These are phyloP conservation scores for Anthophora plumipes DNA, from an alignment of 2,888 invertebrate genomes.

Conservation along the genomic window DNA sequence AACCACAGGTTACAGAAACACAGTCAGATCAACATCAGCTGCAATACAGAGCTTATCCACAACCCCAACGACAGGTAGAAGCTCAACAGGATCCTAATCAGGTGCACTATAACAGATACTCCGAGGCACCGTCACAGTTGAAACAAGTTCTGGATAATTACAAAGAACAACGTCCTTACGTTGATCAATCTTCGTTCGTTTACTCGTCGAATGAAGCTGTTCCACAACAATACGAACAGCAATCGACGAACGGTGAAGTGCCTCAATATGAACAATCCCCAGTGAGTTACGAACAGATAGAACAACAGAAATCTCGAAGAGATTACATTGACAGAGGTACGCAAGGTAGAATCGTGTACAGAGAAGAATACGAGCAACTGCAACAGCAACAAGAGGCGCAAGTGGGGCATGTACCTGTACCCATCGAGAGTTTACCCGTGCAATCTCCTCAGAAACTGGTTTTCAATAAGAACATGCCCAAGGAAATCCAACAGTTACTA, in stretches of 20 bases:
- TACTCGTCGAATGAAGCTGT: conserved; percentile 62
- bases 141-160: conserved; percentile 76
- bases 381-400: conserved; percentile 35
- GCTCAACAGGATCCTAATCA: conserved; percentile 19
- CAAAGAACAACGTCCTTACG: conserved; percentile 76
- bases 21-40: conserved; percentile 1
- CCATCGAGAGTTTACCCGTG: conserved; percentile 70
- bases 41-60: conserved; percentile 22
- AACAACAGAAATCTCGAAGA: conserved; percentile 35
- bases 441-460: conserved; percentile 71
- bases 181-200: conserved; percentile 77
- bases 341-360: conserved; percentile 74
- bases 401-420: conserved; percentile 69
- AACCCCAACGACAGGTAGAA: not conserved
- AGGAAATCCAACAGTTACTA: conserved; percentile 78
- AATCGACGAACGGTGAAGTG: conserved; percentile 33
- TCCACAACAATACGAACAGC: conserved; percentile 47
- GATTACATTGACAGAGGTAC: conserved; percentile 42
- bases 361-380: conserved; percentile 49
- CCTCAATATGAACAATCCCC: conserved; percentile 38
- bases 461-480: conserved; percentile 74
- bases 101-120: conserved; percentile 59
- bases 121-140: conserved; percentile 74
- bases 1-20: not conserved
- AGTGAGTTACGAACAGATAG: conserved; percentile 26